phyloP scores from a whole-genome alignment of 2,888 invertebrate genomes.

The Coremacera marginata region DNA sequence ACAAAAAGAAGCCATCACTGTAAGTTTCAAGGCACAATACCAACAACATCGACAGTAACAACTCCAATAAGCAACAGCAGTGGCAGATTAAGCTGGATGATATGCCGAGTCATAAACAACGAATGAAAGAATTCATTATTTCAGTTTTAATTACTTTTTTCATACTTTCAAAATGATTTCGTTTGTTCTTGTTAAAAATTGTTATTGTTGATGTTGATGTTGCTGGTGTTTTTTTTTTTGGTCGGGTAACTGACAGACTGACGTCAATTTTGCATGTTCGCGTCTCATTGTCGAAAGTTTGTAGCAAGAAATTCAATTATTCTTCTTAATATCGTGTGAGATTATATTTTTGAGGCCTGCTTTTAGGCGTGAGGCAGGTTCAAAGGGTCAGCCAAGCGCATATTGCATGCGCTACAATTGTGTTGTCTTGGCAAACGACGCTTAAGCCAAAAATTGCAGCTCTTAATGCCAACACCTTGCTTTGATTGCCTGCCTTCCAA shows the following conservation, averaged over 20 bases:
- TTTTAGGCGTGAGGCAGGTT: neutral
- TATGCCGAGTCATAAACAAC: slow-evolving; percentile 24
- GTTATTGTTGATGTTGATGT: slow-evolving; percentile 36
- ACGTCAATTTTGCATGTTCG: slow-evolving; percentile 57
- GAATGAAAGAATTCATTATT: slow-evolving; percentile 65
- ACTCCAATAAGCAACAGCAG: slow-evolving; percentile 13
- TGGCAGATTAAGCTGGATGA: slow-evolving; percentile 29
- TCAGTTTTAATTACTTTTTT: slow-evolving; percentile 66
- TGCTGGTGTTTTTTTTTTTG: slow-evolving; percentile 27
- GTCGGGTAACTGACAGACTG: slow-evolving; percentile 45
- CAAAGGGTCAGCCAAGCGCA: neutral
- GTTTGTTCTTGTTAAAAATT: slow-evolving; percentile 22
- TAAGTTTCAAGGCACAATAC: slow-evolving; percentile 34
- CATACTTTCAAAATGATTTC: slow-evolving; percentile 59
- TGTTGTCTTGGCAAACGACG: neutral
- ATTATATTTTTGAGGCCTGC: neutral
- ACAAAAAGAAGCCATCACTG: slow-evolving; percentile 46
- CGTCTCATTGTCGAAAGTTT: slow-evolving; percentile 51
- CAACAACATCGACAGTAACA: slow-evolving; percentile 42
- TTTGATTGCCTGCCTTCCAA: slow-evolving; percentile 16
- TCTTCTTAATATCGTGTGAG: slow-evolving; percentile 29
- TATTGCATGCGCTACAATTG: slow-evolving; percentile 8
- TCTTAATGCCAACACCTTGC: slow-evolving; percentile 31
- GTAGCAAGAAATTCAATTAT: slow-evolving; percentile 40
- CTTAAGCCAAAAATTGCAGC: slow-evolving; percentile 28